A percentile compares a stretch with the other conserved stretches of the same genome.
These are phyloP conservation scores for Deilephila porcellus DNA, from an alignment of 2,888 invertebrate genomes.

Conservation along the genomic window DNA sequence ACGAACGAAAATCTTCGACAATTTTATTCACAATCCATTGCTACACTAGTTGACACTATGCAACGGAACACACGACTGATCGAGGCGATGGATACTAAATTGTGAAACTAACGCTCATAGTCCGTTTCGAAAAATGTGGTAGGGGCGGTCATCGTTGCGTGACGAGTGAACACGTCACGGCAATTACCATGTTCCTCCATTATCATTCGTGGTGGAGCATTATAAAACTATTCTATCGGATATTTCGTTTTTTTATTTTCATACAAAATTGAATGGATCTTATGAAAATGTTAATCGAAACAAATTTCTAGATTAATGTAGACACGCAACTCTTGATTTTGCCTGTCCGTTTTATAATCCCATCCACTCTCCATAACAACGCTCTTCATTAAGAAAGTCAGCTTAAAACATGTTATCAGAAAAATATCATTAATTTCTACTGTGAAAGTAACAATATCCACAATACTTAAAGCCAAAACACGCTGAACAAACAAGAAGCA, in stretches of 20 bases:
- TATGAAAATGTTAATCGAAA: constrained; percentile 26
- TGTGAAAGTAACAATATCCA: too few species aligned
- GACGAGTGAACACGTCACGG: constrained; percentile 72
- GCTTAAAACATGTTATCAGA: background rate
- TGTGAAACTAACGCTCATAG: constrained; percentile 46
- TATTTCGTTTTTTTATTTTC: constrained; percentile 33
- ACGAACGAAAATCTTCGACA: constrained; percentile 44
- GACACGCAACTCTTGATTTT: constrained; percentile 30
- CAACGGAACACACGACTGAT: constrained; percentile 50
- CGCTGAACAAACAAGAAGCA: too few species aligned
- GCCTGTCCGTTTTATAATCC: constrained; percentile 27
- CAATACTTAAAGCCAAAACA: too few species aligned
- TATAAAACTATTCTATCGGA: constrained; percentile 49
- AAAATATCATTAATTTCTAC: too few species aligned
- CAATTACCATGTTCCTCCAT: constrained; percentile 70
- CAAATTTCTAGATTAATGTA: constrained; percentile 29
- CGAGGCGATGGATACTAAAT: constrained; percentile 51
- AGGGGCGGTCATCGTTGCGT: constrained; percentile 74
- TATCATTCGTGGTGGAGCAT: constrained; percentile 62
- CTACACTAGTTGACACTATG: constrained; percentile 56
- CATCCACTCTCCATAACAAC: background rate
- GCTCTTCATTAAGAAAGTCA: background rate
- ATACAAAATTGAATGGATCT: constrained; percentile 27
- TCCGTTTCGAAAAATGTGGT: constrained; percentile 63
- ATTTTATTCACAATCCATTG: constrained; percentile 61